These are phyloP conservation scores for Drosophila anceps DNA, from an alignment of 2,888 invertebrate genomes.

Conservation along the genomic window DNA sequence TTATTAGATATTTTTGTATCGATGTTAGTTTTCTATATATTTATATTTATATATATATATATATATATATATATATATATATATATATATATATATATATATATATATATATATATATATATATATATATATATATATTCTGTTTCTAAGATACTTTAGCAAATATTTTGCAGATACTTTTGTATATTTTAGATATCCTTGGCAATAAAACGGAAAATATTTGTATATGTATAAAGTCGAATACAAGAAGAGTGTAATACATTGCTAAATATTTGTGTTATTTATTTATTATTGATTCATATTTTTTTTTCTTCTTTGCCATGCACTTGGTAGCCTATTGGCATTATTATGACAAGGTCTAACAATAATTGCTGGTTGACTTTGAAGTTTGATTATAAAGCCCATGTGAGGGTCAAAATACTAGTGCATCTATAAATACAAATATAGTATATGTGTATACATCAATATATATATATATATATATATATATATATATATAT, in stretches of 20 bases:
- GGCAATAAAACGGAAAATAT: conserved; percentile 30
- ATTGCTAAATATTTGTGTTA: conserved; percentile 31
- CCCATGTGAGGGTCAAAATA: conserved; percentile 67
- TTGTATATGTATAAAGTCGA: conserved; percentile 33
- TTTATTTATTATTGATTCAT: conserved; percentile 10
- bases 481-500: conserved; percentile 20
- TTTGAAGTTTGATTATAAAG: conserved; percentile 77
- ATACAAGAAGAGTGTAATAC: conserved; percentile 29
- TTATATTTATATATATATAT: background rate
- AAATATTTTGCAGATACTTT: background rate
- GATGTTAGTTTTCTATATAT: background rate
- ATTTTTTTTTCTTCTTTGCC: conserved; percentile 14
- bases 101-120: too few relatives aligned
- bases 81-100: background rate
- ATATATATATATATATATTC: too few relatives aligned
- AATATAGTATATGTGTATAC: background rate
- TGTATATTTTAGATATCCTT: conserved; percentile 37
- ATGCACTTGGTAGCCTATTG: conserved; percentile 34
- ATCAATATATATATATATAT: conserved; percentile 1
- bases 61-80: background rate
- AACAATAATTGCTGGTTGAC: conserved; percentile 61
- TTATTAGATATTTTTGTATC: background rate
- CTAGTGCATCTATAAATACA: background rate
- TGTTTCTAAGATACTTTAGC: background rate
- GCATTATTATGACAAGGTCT: conserved; percentile 51